Conservation (phyloP, 2,888 invertebrate genomes). For the Phragmatobia fuliginosa region DNA sequence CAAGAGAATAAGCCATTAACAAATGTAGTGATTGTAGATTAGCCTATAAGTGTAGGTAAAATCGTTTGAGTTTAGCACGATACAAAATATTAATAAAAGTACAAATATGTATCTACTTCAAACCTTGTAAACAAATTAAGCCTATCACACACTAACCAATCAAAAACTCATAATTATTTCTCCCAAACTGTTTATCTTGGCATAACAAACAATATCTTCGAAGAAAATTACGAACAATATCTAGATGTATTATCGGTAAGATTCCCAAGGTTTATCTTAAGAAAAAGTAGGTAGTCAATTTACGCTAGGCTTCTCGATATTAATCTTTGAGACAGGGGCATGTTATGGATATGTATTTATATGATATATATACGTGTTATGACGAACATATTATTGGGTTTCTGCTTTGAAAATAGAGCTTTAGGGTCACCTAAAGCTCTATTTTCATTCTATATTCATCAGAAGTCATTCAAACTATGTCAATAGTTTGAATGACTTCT, state of each 20-base stretch:
- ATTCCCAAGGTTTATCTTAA: slow-evolving; percentile 11
- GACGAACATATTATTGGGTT: neutral
- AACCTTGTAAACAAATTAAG: neutral
- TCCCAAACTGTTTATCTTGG: neutral
- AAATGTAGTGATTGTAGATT: no score
- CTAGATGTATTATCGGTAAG: neutral
- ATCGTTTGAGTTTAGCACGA: neutral
- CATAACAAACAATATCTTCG: slow-evolving; percentile 1
- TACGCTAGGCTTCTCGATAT: slow-evolving; percentile 14
- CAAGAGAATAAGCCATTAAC: no score
- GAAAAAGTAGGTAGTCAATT: slow-evolving; percentile 17
- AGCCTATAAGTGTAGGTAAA: neutral
- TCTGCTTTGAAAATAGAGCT: neutral
- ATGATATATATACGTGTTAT: slow-evolving; percentile 6
- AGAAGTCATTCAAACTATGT: no score
- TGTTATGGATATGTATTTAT: neutral
- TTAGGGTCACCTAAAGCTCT: no score
- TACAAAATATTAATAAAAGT: neutral
- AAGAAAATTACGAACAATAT: slow-evolving; percentile 10
- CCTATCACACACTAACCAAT: neutral
- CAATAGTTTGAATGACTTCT: no score
- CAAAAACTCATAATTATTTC: slow-evolving; percentile 8
- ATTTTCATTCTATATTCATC: no score
- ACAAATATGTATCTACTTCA: neutral
- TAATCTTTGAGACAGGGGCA: slow-evolving; percentile 12